Evolutionary conservation across 2,888 invertebrate species (phyloP).

Genomic region (Trichogramma dendrolimi): DNA sequence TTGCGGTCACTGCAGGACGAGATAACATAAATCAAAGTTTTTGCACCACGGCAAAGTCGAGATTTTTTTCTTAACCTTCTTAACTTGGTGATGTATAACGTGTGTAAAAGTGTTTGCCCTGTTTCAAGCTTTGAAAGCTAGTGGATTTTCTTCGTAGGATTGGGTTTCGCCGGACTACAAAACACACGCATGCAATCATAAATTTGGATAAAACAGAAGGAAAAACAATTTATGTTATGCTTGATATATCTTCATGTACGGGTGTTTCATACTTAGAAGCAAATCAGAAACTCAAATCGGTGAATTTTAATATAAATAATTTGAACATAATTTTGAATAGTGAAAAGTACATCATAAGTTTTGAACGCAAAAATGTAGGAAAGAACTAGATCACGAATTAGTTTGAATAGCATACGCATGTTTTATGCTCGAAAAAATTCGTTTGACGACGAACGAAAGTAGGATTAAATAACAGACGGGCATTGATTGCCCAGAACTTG

Average conservation of each 20-base stretch:
- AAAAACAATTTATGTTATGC: no score
- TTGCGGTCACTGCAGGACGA: constrained; percentile 29
- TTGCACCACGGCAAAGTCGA: neutral
- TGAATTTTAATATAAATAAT: neutral
- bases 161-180: no score
- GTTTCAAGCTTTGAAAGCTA: no score
- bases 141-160: no score
- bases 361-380: neutral
- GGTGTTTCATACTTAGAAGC: no score
- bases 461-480: constrained; percentile 39
- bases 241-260: no score
- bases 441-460: constrained; percentile 35
- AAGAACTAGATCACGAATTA: neutral
- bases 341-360: neutral
- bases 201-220: no score
- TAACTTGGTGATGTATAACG: no score
- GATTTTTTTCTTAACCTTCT: no score
- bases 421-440: constrained; percentile 13
- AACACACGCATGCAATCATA: no score
- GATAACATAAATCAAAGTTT: constrained; percentile 42
- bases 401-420: no score
- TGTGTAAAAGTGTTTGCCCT: no score
- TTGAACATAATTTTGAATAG: neutral
- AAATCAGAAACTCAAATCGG: neutral
- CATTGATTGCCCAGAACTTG: constrained; percentile 35